Base-by-base conservation (phyloP, 2,797 vertebrate species). In the Knipowitschia caucasica region DNA sequence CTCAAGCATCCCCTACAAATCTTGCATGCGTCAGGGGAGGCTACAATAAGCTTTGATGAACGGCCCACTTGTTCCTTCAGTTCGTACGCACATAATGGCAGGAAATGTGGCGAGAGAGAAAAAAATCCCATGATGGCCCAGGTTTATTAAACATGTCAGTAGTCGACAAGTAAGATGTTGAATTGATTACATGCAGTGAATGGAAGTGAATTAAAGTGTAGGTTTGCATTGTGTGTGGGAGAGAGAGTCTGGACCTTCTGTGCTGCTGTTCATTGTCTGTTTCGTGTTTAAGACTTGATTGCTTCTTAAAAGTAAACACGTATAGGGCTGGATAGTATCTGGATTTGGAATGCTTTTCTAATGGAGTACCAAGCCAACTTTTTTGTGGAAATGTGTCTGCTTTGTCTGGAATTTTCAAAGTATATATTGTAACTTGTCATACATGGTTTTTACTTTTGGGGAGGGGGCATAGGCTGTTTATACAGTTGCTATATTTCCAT, bases 1-100 rank as follows among this genome's bases (percentile, higher is more conserved):
- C 51, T 59, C 29, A 62, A 75, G 31, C 29, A 8, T 21, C 42
- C 15, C 20, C 53, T 40, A 24, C 56, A 71, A 67, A 68, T 67
- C 58, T 55, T 42, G n/a, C 51, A 60, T 43, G 20, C 23, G 54
- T 64, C 69, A 50, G 18, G 51, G 42, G 27, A 50, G 57, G 49
- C 33, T 27, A 64, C 53, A 62, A 50, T 33, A 38, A 54, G 69
- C 52, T 56, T 44, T 62, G 17, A 53, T 46, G 18, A 57, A 33
- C 26, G 36, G 17, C 23, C 40, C 53, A 3, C 52, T 18, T 35
- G 52, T 20, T n/a, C 25, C 40, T 45, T 24, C 21, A 29, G 47
- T 39, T 45, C 26, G 42, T 24, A 4, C 25, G 14, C 43, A 17
- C 59, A 11, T 39, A 30, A 12, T 11, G 30, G 25, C 61, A 50